These are phyloP conservation scores for Heteromormyrus szaboi DNA, from an alignment of 2,797 vertebrate species.

Conservation along the genomic window DNA sequence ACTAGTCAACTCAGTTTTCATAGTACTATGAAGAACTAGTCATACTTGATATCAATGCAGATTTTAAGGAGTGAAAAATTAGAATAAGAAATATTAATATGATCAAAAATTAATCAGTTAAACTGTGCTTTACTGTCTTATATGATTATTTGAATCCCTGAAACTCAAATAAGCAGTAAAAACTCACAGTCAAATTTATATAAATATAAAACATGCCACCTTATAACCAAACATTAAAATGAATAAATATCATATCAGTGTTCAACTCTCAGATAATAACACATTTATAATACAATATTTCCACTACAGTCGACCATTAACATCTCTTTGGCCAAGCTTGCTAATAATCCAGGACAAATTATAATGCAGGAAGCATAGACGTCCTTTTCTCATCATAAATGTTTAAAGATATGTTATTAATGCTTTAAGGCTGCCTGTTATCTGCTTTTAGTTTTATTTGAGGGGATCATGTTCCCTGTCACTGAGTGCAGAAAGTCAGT, in stretches of 20 bases:
- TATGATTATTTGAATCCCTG: background rate
- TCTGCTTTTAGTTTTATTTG: background rate
- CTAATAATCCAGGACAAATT: background rate
- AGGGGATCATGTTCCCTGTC: background rate
- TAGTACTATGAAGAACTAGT: background rate
- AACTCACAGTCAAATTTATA: background rate
- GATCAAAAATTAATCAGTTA: background rate
- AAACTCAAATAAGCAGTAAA: background rate
- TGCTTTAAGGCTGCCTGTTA: background rate
- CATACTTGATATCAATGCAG: background rate
- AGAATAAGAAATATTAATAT: background rate
- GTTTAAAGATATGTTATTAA: background rate
- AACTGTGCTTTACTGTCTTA: background rate
- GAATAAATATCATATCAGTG: background rate
- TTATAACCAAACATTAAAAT: background rate
- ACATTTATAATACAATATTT: background rate
- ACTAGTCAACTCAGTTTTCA: conserved; percentile 1
- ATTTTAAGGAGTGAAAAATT: background rate
- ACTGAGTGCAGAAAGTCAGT: background rate
- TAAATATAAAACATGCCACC: background rate
- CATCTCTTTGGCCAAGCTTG: background rate
- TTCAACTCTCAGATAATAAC: background rate
- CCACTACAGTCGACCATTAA: background rate
- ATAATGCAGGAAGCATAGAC: background rate
- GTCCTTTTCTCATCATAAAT: background rate